Conservation (phyloP, 2,888 invertebrate genomes). For the Sylvicola cinctus region DNA sequence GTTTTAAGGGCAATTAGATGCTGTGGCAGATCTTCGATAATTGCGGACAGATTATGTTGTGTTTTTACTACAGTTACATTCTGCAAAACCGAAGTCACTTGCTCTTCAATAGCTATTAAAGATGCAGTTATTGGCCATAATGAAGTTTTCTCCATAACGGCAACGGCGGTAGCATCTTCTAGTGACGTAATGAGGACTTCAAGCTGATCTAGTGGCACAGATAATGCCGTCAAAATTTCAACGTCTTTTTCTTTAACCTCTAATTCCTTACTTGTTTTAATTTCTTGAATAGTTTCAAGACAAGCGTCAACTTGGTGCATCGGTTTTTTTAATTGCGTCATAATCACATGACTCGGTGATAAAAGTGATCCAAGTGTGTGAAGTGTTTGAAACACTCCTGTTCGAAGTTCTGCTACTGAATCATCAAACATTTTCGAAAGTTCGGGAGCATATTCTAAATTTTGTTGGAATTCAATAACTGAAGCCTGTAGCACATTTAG, state of each 20-base stretch:
- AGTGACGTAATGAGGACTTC: not conserved
- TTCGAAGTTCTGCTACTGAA: not conserved
- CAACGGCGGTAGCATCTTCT: not conserved
- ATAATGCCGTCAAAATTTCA: not conserved
- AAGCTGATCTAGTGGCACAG: not conserved
- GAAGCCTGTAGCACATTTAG: not conserved
- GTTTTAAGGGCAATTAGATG: no score
- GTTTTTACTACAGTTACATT: no score
- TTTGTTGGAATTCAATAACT: conserved; percentile 1
- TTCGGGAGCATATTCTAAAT: not conserved
- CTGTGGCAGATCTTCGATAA: no score
- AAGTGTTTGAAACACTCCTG: not conserved
- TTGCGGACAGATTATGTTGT: no score
- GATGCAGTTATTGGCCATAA: no score
- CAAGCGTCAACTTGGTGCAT: conserved; percentile 30
- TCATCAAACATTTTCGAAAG: not conserved
- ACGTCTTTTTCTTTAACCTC: not conserved
- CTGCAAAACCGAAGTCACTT: no score
- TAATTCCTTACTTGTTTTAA: not conserved
- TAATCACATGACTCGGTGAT: not conserved
- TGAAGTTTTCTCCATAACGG: not conserved
- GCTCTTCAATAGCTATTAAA: no score
- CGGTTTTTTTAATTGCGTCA: conserved; percentile 14
- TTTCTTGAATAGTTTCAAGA: conserved; percentile 25
- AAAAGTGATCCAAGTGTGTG: no score